Evolutionary conservation across 2,797 vertebrate genomes (phyloP).

Genomic region (Pipistrellus nathusii): DNA sequence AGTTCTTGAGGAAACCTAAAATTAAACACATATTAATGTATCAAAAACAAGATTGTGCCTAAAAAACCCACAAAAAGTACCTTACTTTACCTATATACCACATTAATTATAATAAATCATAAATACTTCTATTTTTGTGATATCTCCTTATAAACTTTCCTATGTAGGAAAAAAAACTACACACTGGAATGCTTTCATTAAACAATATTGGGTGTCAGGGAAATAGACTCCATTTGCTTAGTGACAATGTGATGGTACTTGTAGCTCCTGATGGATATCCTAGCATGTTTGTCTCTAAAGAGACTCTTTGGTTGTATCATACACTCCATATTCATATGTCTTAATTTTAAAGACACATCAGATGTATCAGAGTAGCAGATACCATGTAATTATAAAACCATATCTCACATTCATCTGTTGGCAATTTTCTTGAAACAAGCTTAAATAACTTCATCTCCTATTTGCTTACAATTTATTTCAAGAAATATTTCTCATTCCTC

Average conservation of each 20-base stretch:
- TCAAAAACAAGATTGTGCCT: constrained; percentile 36
- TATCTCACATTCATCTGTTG: not conserved
- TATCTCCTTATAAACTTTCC: not conserved
- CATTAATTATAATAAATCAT: not conserved
- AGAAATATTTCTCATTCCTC: not conserved
- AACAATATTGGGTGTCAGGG: not conserved
- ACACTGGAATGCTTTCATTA: not conserved
- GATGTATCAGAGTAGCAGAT: not conserved
- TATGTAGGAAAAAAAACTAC: not conserved
- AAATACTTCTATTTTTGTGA: not conserved
- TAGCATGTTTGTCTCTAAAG: not conserved
- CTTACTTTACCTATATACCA: not conserved
- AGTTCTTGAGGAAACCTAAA: constrained; percentile 98
- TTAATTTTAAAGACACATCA: not conserved
- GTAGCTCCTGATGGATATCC: not conserved
- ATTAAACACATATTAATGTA: constrained; percentile 77
- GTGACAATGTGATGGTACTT: not conserved
- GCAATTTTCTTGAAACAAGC: not conserved
- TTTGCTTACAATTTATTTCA: not conserved
- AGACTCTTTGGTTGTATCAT: not conserved
- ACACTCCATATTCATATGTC: not conserved
- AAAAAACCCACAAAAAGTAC: not conserved
- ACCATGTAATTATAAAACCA: not conserved
- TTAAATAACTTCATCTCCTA: not conserved
- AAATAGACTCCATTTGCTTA: not conserved